These are phyloP conservation scores for Nephrotoma appendiculata DNA, from an alignment of 2,888 invertebrate species.

Conservation along the genomic window DNA sequence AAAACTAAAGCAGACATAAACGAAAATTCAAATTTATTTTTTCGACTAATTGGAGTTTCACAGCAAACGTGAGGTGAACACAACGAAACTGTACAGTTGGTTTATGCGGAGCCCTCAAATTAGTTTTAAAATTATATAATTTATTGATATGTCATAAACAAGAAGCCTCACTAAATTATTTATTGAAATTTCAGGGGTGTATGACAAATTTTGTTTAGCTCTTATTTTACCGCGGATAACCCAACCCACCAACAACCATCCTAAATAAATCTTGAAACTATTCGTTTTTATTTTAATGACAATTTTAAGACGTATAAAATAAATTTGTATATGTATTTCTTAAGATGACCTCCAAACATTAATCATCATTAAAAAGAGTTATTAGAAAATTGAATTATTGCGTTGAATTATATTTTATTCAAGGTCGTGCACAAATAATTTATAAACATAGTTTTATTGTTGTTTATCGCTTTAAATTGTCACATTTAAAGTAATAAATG, in stretches of 20 bases:
- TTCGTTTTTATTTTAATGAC: not conserved
- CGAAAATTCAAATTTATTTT: not conserved
- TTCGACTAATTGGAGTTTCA: not conserved
- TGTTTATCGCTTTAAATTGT: not conserved
- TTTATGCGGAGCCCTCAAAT: too few relatives aligned
- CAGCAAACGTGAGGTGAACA: not conserved
- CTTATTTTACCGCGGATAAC: not conserved
- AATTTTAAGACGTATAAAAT: not conserved
- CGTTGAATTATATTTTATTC: not conserved
- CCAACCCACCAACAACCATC: not conserved
- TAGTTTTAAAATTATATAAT: not conserved
- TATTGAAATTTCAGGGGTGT: not conserved
- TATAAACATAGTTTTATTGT: not conserved
- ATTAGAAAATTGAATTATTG: not conserved
- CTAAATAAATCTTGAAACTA: not conserved
- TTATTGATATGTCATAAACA: not conserved
- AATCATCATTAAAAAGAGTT: not conserved
- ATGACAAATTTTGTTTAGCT: too few relatives aligned
- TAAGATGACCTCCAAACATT: not conserved
- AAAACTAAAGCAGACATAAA: not conserved
- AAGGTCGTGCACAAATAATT: not conserved
- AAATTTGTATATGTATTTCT: not conserved
- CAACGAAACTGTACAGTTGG: not conserved
- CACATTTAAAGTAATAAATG: not conserved
- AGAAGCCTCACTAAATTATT: not conserved